Conservation (phyloP, 2,888 invertebrate species). For the Nebria brevicollis region DNA sequence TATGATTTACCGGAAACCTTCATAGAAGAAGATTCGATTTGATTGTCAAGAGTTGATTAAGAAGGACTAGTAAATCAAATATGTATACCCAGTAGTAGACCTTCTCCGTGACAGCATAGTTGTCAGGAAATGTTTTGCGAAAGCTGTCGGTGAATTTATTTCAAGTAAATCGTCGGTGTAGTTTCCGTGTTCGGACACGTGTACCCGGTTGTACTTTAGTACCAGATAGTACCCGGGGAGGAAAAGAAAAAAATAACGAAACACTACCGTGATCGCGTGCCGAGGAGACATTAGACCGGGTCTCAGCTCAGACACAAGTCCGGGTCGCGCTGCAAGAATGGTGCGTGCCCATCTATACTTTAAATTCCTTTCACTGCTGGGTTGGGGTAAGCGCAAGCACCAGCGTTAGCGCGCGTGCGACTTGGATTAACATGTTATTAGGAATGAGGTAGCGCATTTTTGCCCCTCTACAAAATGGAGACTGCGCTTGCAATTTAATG, state of each 20-base stretch:
- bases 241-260: neutral
- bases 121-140: neutral
- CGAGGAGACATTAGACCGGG: neutral
- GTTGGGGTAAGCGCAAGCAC: neutral
- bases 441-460: neutral
- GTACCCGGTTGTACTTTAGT: slow-evolving; percentile 27
- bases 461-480: slow-evolving; percentile 8
- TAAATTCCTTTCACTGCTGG: slow-evolving; percentile 39
- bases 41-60: too few species aligned
- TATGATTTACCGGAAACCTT: too few species aligned
- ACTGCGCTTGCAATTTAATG: neutral
- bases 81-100: too few species aligned
- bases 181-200: slow-evolving; percentile 34
- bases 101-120: neutral
- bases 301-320: neutral
- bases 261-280: neutral
- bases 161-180: slow-evolving; percentile 34
- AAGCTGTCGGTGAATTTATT: slow-evolving; percentile 26
- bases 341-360: slow-evolving; percentile 38
- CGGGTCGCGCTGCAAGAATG: neutral
- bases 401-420: neutral
- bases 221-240: neutral
- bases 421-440: slow-evolving; percentile 19
- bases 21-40: too few species aligned
- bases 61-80: too few species aligned